Base-by-base conservation (phyloP, 2,113 vertebrate species). In the Tachysurus fulvidraco region DNA sequence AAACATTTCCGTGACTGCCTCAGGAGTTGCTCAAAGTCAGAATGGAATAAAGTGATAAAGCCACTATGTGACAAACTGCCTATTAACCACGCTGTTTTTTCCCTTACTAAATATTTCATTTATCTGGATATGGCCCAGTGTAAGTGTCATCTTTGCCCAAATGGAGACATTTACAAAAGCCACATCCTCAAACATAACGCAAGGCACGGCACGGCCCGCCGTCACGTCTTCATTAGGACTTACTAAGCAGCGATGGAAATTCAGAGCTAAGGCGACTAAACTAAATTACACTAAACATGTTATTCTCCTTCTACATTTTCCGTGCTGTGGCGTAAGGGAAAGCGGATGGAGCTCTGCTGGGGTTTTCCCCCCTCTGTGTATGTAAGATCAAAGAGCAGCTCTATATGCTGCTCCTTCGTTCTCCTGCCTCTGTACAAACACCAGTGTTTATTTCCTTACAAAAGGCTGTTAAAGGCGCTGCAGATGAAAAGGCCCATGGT, bases 241-340 rank as follows among this genome's bases (percentile, higher is more conserved):
- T 55, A 13, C 8, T 60, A 25, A 5, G 7, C 11, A 6, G 2
- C 13, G n/a, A 79, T 1, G 36, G 78, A 60, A 81, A 59, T 25
- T 4, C 5, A 83, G 14, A 12, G 60, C 81, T 23, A 59, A 25
- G 52, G 8, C 16, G n/a, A 79, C 55, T 55, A 44, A 55, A 6
- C 46, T 28, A 16, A 80, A 59, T 10, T 6, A 0, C 25, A n/a
- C 79, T 8, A 13, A 82, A 50, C 80, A 64, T 50, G 60, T 28
- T 69, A 9, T 28, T 67, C 41, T 64, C 12, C 36, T 13, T 28
- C 57, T 52, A 28, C 10, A 81, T 81, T 86, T 86, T 86, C 85
- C 77, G 50, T 87, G 28, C 71, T 2, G 73, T 69, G 60, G 76
- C 36, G 74, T 71, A 84, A 69, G 0, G 62, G 86, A 88, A 85